These are phyloP conservation scores for Anguilla anguilla DNA, from an alignment of 2,797 vertebrate genomes.

Conservation along the genomic window DNA sequence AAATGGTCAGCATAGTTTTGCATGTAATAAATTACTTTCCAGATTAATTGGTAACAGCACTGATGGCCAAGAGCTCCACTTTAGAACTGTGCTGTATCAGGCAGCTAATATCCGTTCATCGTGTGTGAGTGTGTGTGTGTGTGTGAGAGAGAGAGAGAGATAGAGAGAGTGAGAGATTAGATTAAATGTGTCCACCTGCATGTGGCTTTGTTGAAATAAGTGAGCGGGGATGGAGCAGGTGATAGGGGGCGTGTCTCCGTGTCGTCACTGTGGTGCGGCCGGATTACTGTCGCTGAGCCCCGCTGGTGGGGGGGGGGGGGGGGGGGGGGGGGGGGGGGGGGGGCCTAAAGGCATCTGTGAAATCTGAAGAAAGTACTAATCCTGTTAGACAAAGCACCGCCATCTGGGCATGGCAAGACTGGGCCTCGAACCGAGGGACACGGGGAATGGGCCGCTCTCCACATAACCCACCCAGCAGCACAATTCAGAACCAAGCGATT, in stretches of 20 bases:
- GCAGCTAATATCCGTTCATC: not conserved
- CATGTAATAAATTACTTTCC: not conserved
- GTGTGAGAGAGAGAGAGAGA: not conserved
- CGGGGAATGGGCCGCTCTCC: not conserved
- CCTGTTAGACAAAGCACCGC: slow-evolving; percentile 74
- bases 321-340: slow-evolving; percentile 56
- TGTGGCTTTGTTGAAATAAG: not conserved
- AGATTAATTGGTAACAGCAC: not conserved
- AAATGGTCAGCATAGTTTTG: not conserved
- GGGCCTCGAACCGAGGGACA: slow-evolving; percentile 20
- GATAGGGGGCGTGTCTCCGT: not conserved
- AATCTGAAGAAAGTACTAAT: slow-evolving; percentile 74
- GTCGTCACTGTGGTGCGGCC: not conserved
- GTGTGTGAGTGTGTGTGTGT: slow-evolving; percentile 56
- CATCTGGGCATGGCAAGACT: slow-evolving; percentile 70
- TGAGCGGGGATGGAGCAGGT: slow-evolving; percentile 1
- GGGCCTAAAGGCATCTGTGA: slow-evolving; percentile 58
- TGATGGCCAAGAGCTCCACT: not conserved
- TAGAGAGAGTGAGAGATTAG: not conserved
- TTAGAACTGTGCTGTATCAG: not conserved
- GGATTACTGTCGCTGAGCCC: not conserved
- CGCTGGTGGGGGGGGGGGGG: slow-evolving; percentile 40
- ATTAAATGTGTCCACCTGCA: not conserved
- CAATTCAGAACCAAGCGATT: not conserved
- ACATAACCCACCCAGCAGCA: not conserved